A percentile compares a stretch with the other conserved stretches of the same genome.
These are phyloP conservation scores for Ictidomys tridecemlineatus DNA, from an alignment of 2,113 vertebrate genomes.

Conservation along the genomic window DNA sequence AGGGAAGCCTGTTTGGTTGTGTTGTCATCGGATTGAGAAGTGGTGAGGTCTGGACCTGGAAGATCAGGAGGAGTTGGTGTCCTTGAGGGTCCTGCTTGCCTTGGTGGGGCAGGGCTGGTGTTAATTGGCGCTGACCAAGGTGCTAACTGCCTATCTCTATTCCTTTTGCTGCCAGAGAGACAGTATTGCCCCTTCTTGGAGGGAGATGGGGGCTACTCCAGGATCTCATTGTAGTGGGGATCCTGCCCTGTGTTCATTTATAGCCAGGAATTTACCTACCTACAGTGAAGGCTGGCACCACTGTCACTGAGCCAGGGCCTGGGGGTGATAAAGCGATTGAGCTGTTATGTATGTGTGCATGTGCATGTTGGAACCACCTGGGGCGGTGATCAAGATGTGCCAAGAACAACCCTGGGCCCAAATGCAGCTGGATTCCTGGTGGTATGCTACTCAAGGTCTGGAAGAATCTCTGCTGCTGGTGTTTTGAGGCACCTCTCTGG, in stretches of 20 bases:
- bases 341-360: too few species aligned
- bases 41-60: too few species aligned
- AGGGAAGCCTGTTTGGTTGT: neutral
- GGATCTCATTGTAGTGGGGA: neutral
- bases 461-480: neutral
- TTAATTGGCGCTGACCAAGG: slow-evolving; percentile 26
- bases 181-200: neutral
- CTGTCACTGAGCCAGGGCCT: neutral
- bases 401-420: neutral
- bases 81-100: neutral
- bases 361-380: too few species aligned
- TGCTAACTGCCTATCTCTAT: neutral
- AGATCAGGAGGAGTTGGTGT: neutral
- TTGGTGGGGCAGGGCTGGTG: rapidly evolving
- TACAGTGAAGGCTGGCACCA: neutral
- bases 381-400: neutral
- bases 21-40: neutral
- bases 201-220: neutral
- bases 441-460: rapidly evolving
- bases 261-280: neutral
- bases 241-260: too few species aligned
- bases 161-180: neutral
- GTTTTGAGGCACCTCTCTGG: neutral
- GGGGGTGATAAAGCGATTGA: neutral
- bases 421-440: neutral